Conservation (phyloP, 2,113 vertebrate genomes). For the Calyptomena viridis region DNA sequence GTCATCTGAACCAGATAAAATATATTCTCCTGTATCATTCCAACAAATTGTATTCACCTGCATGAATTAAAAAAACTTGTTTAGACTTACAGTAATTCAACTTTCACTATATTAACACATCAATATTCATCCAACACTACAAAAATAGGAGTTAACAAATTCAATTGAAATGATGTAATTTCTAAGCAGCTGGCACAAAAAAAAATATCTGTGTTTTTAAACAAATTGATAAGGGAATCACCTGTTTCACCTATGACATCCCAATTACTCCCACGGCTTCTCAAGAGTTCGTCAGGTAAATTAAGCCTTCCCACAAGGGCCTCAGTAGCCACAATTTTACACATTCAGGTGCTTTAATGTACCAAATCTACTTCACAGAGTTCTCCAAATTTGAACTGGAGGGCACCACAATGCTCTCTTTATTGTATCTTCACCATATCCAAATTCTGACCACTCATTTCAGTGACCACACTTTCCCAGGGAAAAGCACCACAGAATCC, state of each 20-base stretch:
- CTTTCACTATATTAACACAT: not conserved
- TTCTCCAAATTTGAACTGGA: not conserved
- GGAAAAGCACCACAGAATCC: not conserved
- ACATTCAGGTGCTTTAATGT: not conserved
- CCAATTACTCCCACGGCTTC: not conserved
- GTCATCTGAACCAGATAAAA: conserved; percentile 96
- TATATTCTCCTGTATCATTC: conserved; percentile 97
- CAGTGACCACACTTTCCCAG: not conserved
- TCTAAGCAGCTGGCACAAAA: not conserved
- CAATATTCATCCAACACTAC: not conserved
- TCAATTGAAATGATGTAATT: not conserved
- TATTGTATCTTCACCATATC: not conserved
- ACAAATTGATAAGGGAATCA: conserved; percentile 29
- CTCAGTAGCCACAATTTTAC: not conserved
- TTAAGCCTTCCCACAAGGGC: not conserved
- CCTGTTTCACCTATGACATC: not conserved
- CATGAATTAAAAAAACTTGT: not conserved
- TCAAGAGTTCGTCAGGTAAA: not conserved
- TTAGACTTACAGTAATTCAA: not conserved
- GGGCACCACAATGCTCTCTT: not conserved
- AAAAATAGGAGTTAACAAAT: not conserved
- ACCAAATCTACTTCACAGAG: not conserved
- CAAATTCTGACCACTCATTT: not conserved
- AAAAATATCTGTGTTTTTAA: not conserved
- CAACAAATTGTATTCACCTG: conserved; percentile 99